Percentiles rank a stretch among this genome's conserved stretches.
phyloP scores from a whole-genome alignment of 2,113 vertebrate genomes.

The Leptodactylus fuscus region DNA sequence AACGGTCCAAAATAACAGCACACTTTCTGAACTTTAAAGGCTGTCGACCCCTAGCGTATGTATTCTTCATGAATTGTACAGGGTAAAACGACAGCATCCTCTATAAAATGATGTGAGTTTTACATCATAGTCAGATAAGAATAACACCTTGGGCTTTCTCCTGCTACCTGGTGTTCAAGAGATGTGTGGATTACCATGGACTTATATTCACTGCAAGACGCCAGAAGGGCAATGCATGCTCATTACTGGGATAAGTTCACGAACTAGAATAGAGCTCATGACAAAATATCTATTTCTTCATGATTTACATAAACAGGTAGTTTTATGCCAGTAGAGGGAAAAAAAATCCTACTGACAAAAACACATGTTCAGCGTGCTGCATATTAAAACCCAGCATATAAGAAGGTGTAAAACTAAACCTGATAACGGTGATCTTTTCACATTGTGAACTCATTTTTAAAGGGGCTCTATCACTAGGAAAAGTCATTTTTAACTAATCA shows the following conservation, averaged over 20 bases:
- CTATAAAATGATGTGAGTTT: not conserved
- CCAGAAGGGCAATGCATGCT: not conserved
- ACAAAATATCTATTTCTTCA: not conserved
- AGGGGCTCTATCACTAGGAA: too few relatives aligned
- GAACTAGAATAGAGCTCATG: not conserved
- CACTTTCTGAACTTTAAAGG: too few relatives aligned
- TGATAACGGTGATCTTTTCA: too few relatives aligned
- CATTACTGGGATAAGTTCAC: not conserved
- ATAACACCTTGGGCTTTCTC: not conserved
- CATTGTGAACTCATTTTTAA: too few relatives aligned
- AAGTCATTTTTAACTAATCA: too few relatives aligned
- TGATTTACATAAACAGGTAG: conserved; percentile 2
- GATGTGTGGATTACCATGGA: not conserved
- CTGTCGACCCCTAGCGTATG: too few relatives aligned
- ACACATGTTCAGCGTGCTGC: not conserved
- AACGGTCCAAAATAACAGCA: too few relatives aligned
- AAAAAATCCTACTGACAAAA: not conserved
- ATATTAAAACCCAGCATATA: too few relatives aligned
- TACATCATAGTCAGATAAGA: not conserved
- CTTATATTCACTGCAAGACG: not conserved
- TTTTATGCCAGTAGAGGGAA: not conserved
- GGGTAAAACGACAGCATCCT: not conserved
- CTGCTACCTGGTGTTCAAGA: not conserved
- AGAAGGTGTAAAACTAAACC: too few relatives aligned
- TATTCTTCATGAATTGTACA: not conserved